Evolutionary conservation across 1,140 invertebrate genomes (phyloP), one percentile per base, ranked within the genome.

Genomic region (Lerema accius): DNA sequence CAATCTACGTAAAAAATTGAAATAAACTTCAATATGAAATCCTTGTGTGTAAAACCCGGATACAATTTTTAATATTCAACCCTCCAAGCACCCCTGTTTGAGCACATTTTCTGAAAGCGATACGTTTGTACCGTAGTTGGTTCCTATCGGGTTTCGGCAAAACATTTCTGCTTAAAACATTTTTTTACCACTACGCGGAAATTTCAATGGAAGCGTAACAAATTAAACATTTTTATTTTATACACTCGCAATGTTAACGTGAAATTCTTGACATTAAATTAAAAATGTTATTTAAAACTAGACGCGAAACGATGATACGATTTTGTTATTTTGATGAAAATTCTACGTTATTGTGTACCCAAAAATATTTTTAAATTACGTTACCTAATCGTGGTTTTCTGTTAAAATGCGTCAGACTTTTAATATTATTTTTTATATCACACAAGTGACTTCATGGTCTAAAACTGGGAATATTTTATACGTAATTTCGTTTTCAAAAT

Each of bases 141-240:
- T n/a, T n/a, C n/a, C n/a, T 59, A 59, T 59, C 55, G 55, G 42
- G 42, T 59, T 32, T 42, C 42, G 10, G 43, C 43, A 15, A 42
- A 59, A 59, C 46, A 59, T 59, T 59, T 59, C 19, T 59, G 55
- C 42, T 37, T 55, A 6, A 55, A 28, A 46, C 32, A 49, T 59
- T 59, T 59, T 46, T 32, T 28, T 58, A 58, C 26, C 3, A 13
- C 28, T 1, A 10, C 28, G 55, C 26, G 45, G 43, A 46, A 46
- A 16, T 46, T 59, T 59, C 26, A 46, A 59, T 59, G 42, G 55
- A 59, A 48, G 56, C 56, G 56, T 59, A 59, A 59, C 56, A 59
- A 59, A 59, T 59, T 59, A 59, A 59, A 59, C 43, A 37, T 59
- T n/a, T n/a, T n/a, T n/a, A n/a, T 59, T 51, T 51, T 48, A 48